Conservation (phyloP, 1,140 invertebrate genomes). For the Microvelia longipes region DNA sequence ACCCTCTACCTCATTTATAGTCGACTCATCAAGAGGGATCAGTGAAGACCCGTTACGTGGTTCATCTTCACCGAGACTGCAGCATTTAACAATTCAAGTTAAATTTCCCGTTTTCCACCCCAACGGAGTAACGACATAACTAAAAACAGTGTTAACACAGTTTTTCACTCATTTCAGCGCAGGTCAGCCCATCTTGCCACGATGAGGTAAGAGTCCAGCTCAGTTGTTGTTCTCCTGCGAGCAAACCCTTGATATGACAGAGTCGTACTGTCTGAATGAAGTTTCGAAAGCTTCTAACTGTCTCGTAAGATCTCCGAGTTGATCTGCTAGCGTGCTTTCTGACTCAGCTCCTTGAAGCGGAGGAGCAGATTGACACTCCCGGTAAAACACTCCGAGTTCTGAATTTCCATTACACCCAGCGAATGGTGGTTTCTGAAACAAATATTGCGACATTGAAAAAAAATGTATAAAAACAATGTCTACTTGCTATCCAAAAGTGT, state of each 20-base stretch:
- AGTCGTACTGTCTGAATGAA: constrained; percentile 54
- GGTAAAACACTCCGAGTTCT: constrained; percentile 60
- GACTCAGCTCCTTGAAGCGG: constrained; percentile 46
- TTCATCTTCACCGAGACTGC: no score
- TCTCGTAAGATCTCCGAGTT: constrained; percentile 49
- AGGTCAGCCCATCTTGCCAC: neutral
- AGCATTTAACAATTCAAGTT: no score
- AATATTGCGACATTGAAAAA: no score
- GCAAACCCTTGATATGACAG: constrained; percentile 47
- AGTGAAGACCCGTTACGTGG: no score
- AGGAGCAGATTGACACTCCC: constrained; percentile 61
- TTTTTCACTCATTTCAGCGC: neutral
- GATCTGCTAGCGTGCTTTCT: constrained; percentile 40
- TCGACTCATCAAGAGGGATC: no score
- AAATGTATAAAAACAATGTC: neutral
- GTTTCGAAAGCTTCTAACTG: constrained; percentile 60
- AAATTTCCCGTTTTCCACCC: no score
- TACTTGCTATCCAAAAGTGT: no score
- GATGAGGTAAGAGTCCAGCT: neutral
- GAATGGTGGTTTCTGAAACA: constrained; percentile 42
- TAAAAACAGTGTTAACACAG: neutral
- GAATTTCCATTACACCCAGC: constrained; percentile 38
- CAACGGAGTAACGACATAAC: no score
- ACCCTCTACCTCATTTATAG: no score
- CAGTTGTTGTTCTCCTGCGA: constrained; percentile 32